These are phyloP conservation scores for Netelia melanura DNA, from an alignment of 2,888 invertebrate species.

Conservation along the genomic window DNA sequence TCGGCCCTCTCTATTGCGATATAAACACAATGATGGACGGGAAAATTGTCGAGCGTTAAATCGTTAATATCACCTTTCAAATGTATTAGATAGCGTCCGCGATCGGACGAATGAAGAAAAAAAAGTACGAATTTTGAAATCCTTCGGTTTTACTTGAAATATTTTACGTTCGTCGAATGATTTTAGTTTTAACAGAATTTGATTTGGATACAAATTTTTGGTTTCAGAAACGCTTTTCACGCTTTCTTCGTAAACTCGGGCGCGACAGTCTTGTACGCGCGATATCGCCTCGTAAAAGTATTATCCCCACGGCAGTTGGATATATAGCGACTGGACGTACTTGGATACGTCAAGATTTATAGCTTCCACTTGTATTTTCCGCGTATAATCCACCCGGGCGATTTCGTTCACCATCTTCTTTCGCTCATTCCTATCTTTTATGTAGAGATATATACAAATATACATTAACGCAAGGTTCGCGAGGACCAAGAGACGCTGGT, in stretches of 20 bases:
- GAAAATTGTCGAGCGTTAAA: slow-evolving; percentile 47
- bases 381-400: slow-evolving; percentile 22
- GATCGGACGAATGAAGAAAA: not conserved
- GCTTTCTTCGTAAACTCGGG: no score
- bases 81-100: not conserved
- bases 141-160: not conserved
- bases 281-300: no score
- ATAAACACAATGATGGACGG: slow-evolving; percentile 33
- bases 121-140: not conserved
- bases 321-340: slow-evolving; percentile 13
- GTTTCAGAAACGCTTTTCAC: not conserved
- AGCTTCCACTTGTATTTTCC: slow-evolving; percentile 65
- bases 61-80: slow-evolving; percentile 46
- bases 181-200: not conserved
- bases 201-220: not conserved
- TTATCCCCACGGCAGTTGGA: not conserved
- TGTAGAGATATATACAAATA: not conserved
- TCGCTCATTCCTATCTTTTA: slow-evolving; percentile 2
- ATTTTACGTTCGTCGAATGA: not conserved
- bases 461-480: not conserved
- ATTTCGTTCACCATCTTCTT: slow-evolving; percentile 43
- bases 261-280: no score
- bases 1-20: slow-evolving; percentile 35
- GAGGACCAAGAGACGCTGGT: not conserved
- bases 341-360: slow-evolving; percentile 62